Percentiles rank a stretch among this genome's conserved stretches.
phyloP scores from a whole-genome alignment of 2,888 invertebrate genomes.

The Seira ritae region DNA sequence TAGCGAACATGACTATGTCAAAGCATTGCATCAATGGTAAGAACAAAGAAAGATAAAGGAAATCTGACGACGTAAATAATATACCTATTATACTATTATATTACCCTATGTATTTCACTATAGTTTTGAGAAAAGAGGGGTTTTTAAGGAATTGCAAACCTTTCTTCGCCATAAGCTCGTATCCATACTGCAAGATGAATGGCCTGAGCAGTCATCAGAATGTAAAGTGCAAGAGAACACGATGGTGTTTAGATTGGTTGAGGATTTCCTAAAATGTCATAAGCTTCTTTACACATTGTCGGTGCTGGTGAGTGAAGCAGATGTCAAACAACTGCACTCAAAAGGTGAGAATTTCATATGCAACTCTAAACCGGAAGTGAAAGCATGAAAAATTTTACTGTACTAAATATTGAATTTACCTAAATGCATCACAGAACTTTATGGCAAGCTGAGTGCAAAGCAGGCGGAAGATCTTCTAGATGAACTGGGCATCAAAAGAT shows the following conservation, averaged over 20 bases:
- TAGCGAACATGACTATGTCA: constrained; percentile 55
- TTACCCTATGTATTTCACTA: background rate
- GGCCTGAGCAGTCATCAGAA: constrained; percentile 59
- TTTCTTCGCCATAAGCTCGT: constrained; percentile 70
- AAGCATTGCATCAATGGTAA: constrained; percentile 60
- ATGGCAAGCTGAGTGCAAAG: constrained; percentile 58
- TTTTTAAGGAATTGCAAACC: constrained; percentile 68
- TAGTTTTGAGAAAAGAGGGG: constrained; percentile 69
- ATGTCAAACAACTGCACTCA: constrained; percentile 13
- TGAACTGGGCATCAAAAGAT: constrained; percentile 57
- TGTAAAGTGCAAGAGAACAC: constrained; percentile 35
- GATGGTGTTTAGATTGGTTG: constrained; percentile 58
- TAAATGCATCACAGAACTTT: constrained; percentile 39
- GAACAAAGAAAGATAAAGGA: too few species aligned
- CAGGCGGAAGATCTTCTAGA: constrained; percentile 68
- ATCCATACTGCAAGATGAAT: constrained; percentile 67
- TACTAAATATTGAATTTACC: background rate
- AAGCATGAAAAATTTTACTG: constrained; percentile 3
- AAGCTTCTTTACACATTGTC: constrained; percentile 69
- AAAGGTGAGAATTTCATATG: constrained; percentile 18
- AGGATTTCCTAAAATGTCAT: constrained; percentile 70
- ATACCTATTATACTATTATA: too few species aligned
- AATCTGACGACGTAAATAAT: too few species aligned
- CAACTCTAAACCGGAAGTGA: background rate
- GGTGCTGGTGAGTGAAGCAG: constrained; percentile 68